Base-by-base conservation (phyloP, 2,888 invertebrate species). In the Synanthedon formicaeformis region DNA sequence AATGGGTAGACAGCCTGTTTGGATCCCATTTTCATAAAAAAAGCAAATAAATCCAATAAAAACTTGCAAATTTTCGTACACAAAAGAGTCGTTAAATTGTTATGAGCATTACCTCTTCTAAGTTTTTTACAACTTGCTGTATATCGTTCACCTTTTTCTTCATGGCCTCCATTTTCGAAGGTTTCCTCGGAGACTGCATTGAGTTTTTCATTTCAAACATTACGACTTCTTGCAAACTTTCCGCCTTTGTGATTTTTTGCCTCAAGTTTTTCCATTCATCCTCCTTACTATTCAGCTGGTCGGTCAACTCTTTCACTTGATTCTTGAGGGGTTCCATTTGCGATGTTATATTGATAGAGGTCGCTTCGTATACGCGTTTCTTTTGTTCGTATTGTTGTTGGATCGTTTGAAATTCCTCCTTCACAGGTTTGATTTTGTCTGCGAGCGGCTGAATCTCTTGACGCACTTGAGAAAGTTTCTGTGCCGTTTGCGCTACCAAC, bases 351-450 rank as follows among this genome's bases (percentile, higher is more conserved):
- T 88, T 88, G 61, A 87, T 87, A 27, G 91, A 88, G 53, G 91
- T 89, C 3, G 92, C 90, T 70, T 93, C 92, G 69, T 92, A 93
- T 23, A 89, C 74, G 58, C 88, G 72, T 73, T 93, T 93, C 78
- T 90, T 91, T 63, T 91, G 90, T 61, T 93, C 92, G 70, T 91
- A 91, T 60, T 91, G 90, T 62, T 90, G 89, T 59, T 90, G 90
- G 41, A 92, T 68, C 56, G 90, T 89, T 81, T 92, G 90, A 51
- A 88, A 89, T 63, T 90, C 89, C 59, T 93, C 90, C 60, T 93
- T 88, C 52, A 93, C 76, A 2, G 91, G 91, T 64, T 93, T 90
- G 52, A 94, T 81, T 65, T 73, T 73, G 58, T 85, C 86, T 8
- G 81, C 82, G 6, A 89, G 71, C 16, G 87, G 88, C 57, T 84